phyloP scores from a whole-genome alignment of 2,888 invertebrate genomes.

The Xestoiulus laeticollis region DNA sequence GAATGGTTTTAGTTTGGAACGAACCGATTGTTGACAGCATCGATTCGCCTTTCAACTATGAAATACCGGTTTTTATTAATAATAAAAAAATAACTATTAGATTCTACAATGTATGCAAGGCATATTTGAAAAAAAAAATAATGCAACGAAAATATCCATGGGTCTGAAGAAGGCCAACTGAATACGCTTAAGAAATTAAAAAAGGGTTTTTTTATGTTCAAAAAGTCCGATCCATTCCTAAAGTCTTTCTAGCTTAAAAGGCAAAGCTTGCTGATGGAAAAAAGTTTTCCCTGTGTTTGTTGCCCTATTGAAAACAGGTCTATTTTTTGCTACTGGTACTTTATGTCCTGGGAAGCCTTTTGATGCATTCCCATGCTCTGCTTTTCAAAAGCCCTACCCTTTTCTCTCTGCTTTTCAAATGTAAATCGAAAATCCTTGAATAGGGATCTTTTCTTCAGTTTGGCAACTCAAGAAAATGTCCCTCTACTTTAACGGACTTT shows the following conservation, averaged over 20 bases:
- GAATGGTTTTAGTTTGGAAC: background rate
- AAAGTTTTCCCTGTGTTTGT: conserved; percentile 46
- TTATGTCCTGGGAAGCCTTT: conserved; percentile 34
- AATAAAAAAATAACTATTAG: background rate
- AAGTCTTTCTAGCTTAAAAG: conserved; percentile 42
- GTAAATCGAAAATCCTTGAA: conserved; percentile 39
- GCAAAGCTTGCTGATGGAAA: conserved; percentile 40
- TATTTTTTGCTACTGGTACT: conserved; percentile 44
- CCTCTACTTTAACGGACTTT: conserved; percentile 30
- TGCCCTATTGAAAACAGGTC: conserved; percentile 42
- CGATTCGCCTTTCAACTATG: background rate
- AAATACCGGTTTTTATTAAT: background rate
- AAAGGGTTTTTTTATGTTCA: background rate
- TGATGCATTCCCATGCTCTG: conserved; percentile 46
- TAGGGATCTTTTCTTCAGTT: conserved; percentile 32
- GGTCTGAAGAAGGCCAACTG: background rate
- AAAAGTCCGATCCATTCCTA: background rate
- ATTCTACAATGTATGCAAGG: background rate
- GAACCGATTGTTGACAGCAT: background rate
- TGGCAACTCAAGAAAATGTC: conserved; percentile 29
- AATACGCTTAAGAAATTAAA: conserved; percentile 4
- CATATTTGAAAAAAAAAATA: background rate
- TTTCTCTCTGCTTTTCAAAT: conserved; percentile 30
- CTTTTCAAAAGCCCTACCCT: conserved; percentile 49
- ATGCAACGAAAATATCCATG: background rate